Percentiles rank a stretch among this genome's conserved stretches.
phyloP scores from a whole-genome alignment of 2,888 invertebrate species.

The Microctonus aethiopoides region DNA sequence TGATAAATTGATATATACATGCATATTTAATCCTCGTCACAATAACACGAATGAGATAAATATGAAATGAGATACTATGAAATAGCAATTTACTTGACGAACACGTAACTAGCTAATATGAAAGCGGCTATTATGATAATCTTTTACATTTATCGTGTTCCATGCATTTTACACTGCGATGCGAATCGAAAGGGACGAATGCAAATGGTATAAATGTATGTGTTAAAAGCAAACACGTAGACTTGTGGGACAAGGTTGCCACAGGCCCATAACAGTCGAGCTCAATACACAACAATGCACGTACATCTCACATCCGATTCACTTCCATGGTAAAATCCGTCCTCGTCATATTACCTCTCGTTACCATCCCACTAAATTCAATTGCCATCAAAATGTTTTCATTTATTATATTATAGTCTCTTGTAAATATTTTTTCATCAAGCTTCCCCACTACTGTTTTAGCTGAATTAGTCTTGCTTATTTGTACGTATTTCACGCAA shows the following conservation, averaged over 20 bases:
- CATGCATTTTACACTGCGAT: slow-evolving; percentile 25
- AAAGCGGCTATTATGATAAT: not conserved
- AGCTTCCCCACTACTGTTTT: not conserved
- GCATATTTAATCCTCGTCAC: no score
- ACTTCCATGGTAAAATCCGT: slow-evolving; percentile 27
- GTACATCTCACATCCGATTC: slow-evolving; percentile 51
- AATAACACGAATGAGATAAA: not conserved
- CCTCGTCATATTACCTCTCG: not conserved
- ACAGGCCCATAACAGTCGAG: slow-evolving; percentile 62
- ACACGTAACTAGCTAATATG: not conserved
- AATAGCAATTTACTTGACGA: not conserved
- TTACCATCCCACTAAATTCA: not conserved
- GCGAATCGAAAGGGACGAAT: not conserved
- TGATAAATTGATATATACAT: not conserved
- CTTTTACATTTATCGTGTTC: slow-evolving; percentile 6
- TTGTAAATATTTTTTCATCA: not conserved
- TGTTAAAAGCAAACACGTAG: slow-evolving; percentile 37
- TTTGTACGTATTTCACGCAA: not conserved
- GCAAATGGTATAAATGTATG: slow-evolving; percentile 3
- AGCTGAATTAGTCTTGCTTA: not conserved
- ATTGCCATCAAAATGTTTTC: not conserved
- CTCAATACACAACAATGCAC: slow-evolving; percentile 61
- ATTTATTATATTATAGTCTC: not conserved
- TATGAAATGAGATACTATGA: not conserved
- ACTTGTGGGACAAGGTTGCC: slow-evolving; percentile 66